Base-by-base conservation (phyloP, 2,113 vertebrate species). In the Dipodomys ordii region DNA sequence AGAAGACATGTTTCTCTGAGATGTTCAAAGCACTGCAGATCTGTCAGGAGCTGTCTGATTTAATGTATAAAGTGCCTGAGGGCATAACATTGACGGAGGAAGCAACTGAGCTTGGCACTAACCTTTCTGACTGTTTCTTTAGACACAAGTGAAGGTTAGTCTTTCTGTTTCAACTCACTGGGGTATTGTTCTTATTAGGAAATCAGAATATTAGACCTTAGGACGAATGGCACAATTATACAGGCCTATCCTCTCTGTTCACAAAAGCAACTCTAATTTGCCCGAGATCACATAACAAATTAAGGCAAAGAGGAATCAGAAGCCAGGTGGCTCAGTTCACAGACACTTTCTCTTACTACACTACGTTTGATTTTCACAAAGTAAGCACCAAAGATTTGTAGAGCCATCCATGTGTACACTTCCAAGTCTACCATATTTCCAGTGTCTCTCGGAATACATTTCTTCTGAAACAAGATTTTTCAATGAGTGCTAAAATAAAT, bases 401-500 rank as follows among this genome's bases (percentile, higher is more conserved):
- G 2, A 83, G 28, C 78, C 32, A 80, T 80, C 18, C 6, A 1
- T 30, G 6, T 15, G 30, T 81, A 7, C 68, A 12, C 22, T 74
- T 32, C 13, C 1, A 32, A 71, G 11, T 71, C 32, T 86, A 23
- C 15, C 13, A 0, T 7, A 9, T 62, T 88, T 87, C 32, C 78
- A 22, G 12, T 27, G 71, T 18, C 20, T 71, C 53, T 88, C 49
- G 23, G 27, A 93, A 82, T 85, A 57, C 12, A n/a, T 92, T 90
- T 85, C 35, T 71, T 92, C 92, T 76, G 25, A 92, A 85, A 85
- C 15, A 78, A 27, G 6, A 13, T 12, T 44, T 12, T 92, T 80
- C 23, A 87, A 67, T 77, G 68, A 83, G 76, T 76, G 39, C 46
- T 88, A 76, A 4, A 84, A 60, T 77, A 95, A 90, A 76, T 72